Conservation (phyloP, 2,888 invertebrate genomes). For the Tipula lateralis region DNA sequence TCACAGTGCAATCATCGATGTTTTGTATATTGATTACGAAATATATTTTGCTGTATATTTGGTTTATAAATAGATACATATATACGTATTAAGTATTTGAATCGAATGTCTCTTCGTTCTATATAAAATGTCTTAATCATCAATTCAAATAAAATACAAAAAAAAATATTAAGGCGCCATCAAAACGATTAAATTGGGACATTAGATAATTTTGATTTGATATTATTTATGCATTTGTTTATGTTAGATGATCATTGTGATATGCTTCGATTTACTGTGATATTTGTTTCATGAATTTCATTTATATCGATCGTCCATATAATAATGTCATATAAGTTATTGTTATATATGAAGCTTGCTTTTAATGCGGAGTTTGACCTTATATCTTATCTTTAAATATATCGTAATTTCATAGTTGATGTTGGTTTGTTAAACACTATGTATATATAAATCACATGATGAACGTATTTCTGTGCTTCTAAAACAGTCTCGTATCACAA, state of each 20-base stretch:
- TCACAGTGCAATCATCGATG: neutral
- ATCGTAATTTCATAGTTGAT: too few species aligned
- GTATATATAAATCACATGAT: too few species aligned
- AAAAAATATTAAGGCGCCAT: neutral
- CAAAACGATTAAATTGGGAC: neutral
- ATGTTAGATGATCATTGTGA: neutral
- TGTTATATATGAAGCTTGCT: too few species aligned
- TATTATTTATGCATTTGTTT: neutral
- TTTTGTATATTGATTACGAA: neutral
- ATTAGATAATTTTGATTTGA: neutral
- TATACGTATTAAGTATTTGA: neutral
- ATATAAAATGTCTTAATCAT: neutral
- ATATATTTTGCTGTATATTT: neutral
- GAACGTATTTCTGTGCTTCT: too few species aligned
- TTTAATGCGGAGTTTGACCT: too few species aligned
- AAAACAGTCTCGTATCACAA: too few species aligned
- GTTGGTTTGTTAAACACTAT: too few species aligned
- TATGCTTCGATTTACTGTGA: neutral
- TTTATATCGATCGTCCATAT: neutral
- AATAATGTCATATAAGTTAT: too few species aligned
- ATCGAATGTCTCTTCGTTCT: neutral
- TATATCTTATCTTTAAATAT: too few species aligned
- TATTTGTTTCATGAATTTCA: neutral
- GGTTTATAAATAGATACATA: neutral
- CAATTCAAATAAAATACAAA: neutral